Evolutionary conservation across 1,140 invertebrate genomes (phyloP).

Genomic region (Xylocopa sonorina): DNA sequence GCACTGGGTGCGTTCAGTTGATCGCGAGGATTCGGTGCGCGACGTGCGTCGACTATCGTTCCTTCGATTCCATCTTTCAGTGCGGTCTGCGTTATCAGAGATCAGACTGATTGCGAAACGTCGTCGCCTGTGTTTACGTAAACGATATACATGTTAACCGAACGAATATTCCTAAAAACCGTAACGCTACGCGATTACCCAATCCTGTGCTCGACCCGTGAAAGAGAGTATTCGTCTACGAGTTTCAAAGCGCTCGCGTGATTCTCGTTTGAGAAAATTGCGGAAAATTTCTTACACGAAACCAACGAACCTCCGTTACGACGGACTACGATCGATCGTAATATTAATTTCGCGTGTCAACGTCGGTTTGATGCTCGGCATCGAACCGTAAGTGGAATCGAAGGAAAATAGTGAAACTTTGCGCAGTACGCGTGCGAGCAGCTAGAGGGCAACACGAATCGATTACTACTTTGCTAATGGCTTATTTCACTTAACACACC

Average conservation of each 20-base stretch:
- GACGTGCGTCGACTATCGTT: constrained; percentile 1
- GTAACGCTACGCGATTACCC: too few species aligned
- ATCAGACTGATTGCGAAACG: constrained; percentile 26
- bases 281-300: too few species aligned
- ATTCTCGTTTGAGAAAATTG: too few species aligned
- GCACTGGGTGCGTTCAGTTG: constrained; percentile 9
- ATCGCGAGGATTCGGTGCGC: constrained; percentile 8
- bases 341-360: background rate
- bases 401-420: constrained; percentile 12
- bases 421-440: constrained; percentile 44
- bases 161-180: too few species aligned
- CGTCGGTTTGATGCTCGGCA: background rate
- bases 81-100: constrained; percentile 6
- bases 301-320: too few species aligned
- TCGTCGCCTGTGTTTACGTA: background rate
- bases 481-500: constrained; percentile 63
- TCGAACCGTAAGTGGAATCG: background rate
- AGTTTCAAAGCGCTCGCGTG: too few species aligned
- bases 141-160: too few species aligned
- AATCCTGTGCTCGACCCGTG: too few species aligned
- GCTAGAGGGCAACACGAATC: constrained; percentile 67
- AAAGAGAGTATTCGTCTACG: background rate
- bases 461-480: constrained; percentile 62
- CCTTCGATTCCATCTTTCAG: background rate
- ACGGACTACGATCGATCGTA: background rate